phyloP scores from a whole-genome alignment of 1,140 invertebrate species.

The Eulimnadia texana region DNA sequence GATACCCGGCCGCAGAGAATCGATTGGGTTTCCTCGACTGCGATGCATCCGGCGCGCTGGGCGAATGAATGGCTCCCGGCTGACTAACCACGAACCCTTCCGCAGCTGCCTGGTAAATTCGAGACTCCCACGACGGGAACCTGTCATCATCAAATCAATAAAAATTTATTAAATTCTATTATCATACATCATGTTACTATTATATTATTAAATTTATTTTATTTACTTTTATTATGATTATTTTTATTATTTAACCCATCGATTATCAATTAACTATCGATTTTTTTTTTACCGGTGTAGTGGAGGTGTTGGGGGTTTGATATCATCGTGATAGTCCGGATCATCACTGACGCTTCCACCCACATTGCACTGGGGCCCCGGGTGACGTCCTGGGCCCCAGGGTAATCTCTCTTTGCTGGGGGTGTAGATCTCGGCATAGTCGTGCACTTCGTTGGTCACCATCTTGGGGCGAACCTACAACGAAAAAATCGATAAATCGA shows the following conservation, averaged over 20 bases:
- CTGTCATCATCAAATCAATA: constrained; percentile 27
- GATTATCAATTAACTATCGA: no score
- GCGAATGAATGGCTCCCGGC: background rate
- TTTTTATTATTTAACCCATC: no score
- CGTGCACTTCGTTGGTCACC: constrained; percentile 50
- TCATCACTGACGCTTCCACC: constrained; percentile 4
- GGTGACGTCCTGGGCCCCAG: constrained; percentile 24
- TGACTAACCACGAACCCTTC: constrained; percentile 51
- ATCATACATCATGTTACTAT: no score
- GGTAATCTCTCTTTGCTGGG: constrained; percentile 53
- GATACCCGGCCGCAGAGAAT: constrained; percentile 23
- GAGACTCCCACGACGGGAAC: constrained; percentile 85
- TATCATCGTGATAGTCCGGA: constrained; percentile 25
- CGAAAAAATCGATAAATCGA: no score
- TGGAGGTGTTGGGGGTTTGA: constrained; percentile 71
- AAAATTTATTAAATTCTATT: no score
- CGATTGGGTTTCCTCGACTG: constrained; percentile 25
- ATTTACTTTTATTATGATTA: no score
- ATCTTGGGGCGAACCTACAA: constrained; percentile 3
- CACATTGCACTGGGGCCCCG: constrained; percentile 1
- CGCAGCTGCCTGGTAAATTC: constrained; percentile 81
- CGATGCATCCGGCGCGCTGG: constrained; percentile 11
- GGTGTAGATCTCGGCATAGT: constrained; percentile 88
- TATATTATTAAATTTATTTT: no score
- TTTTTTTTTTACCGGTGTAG: constrained; percentile 57